These are phyloP conservation scores for Parasteatoda tepidariorum DNA, from an alignment of 1,140 invertebrate species.

Conservation along the genomic window DNA sequence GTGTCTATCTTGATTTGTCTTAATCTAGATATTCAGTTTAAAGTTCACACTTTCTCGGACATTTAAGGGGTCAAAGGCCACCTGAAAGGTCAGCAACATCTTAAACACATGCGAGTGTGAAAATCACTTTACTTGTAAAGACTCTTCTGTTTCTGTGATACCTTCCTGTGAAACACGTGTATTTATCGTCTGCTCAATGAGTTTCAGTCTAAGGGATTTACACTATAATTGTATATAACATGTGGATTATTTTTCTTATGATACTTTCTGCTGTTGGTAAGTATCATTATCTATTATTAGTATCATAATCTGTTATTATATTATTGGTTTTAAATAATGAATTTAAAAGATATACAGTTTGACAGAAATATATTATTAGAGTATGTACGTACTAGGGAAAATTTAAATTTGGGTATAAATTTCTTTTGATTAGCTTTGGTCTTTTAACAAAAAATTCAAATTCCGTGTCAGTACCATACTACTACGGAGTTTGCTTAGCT, in stretches of 20 bases:
- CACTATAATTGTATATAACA: neutral
- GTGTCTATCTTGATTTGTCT: neutral
- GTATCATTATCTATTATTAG: no score
- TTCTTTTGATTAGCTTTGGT: no score
- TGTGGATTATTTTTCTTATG: neutral
- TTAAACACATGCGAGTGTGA: neutral
- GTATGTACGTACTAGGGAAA: no score
- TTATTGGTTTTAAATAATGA: no score
- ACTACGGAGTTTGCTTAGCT: no score
- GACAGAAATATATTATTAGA: no score
- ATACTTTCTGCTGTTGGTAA: neutral
- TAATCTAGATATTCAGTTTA: slow-evolving; percentile 22
- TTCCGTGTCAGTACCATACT: no score
- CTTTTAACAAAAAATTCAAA: no score
- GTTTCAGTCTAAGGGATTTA: neutral
- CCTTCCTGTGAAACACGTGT: slow-evolving; percentile 8
- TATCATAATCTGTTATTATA: no score
- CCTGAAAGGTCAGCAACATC: neutral
- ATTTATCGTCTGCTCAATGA: neutral
- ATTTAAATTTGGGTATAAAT: no score
- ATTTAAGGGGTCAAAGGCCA: slow-evolving; percentile 17
- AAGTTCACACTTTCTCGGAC: slow-evolving; percentile 2
- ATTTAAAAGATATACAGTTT: no score
- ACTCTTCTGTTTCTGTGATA: slow-evolving; percentile 1
- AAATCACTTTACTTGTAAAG: neutral